These are phyloP conservation scores for Maniola hyperantus DNA, from an alignment of 2,888 invertebrate species.

Conservation along the genomic window DNA sequence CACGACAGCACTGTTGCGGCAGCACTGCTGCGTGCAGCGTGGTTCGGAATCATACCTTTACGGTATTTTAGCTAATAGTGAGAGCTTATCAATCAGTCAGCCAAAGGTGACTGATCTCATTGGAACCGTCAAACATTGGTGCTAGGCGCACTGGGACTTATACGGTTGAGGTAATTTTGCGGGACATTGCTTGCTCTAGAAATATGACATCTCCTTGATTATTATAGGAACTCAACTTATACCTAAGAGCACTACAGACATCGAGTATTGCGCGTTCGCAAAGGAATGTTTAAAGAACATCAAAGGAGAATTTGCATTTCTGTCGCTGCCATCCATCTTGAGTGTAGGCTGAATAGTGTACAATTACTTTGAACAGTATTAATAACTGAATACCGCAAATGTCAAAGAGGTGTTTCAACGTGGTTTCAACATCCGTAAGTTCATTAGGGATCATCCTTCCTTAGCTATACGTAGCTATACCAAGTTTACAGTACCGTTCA, in stretches of 20 bases:
- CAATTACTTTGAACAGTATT: constrained; percentile 47
- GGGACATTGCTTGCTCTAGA: background rate
- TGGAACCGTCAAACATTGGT: too few relatives aligned
- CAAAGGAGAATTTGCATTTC: constrained; percentile 62
- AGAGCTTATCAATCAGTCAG: too few relatives aligned
- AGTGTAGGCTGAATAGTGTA: constrained; percentile 48
- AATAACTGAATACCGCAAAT: constrained; percentile 42
- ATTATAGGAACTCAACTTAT: constrained; percentile 1
- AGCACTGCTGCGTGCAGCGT: too few relatives aligned
- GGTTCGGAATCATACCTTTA: too few relatives aligned
- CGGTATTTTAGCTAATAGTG: too few relatives aligned
- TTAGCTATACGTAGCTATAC: background rate
- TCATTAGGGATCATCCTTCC: constrained; percentile 5
- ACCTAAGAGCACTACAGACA: constrained; percentile 49
- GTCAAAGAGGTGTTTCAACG: constrained; percentile 35
- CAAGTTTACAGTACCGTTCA: background rate
- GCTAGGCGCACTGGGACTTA: background rate
- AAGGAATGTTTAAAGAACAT: constrained; percentile 56
- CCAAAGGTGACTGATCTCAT: too few relatives aligned
- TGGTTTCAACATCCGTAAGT: constrained; percentile 32
- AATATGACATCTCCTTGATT: background rate
- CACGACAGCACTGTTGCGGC: too few relatives aligned
- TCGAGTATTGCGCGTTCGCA: constrained; percentile 51
- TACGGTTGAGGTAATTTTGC: background rate
- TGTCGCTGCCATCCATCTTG: constrained; percentile 62